Evolutionary conservation across 2,797 vertebrate genomes (phyloP).

Genomic region (Anguilla obscura): DNA sequence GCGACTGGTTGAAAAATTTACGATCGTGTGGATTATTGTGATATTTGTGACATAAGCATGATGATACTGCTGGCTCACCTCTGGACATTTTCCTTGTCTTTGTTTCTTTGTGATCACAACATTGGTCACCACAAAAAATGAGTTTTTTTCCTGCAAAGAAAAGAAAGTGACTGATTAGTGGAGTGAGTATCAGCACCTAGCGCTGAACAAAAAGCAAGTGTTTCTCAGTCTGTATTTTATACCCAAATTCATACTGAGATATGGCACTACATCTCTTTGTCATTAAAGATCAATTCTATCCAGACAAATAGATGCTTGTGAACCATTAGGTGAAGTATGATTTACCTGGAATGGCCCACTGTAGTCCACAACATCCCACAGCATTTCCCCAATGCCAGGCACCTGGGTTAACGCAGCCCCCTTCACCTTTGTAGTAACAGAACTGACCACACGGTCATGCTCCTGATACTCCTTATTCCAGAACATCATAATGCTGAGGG

Average conservation of each 20-base stretch:
- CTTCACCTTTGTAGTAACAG: slow-evolving; percentile 79
- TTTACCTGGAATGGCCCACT: slow-evolving; percentile 73
- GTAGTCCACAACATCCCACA: slow-evolving; percentile 81
- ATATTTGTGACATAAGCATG: background rate
- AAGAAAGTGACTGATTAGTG: background rate
- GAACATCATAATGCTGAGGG: slow-evolving; percentile 52
- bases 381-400: slow-evolving; percentile 48
- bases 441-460: slow-evolving; percentile 79
- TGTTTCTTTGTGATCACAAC: slow-evolving; percentile 79
- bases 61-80: slow-evolving; percentile 66
- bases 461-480: slow-evolving; percentile 75
- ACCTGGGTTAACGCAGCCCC: slow-evolving; percentile 66
- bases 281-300: background rate
- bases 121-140: slow-evolving; percentile 88
- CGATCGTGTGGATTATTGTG: background rate
- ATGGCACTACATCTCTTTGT: background rate
- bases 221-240: background rate
- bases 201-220: background rate
- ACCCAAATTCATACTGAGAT: background rate
- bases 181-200: background rate
- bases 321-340: background rate
- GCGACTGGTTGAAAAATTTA: slow-evolving; percentile 1
- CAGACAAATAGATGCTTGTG: background rate
- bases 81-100: slow-evolving; percentile 70
- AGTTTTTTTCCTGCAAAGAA: slow-evolving; percentile 67